Evolutionary conservation across 1,140 invertebrate genomes (phyloP).

Genomic region (Cherax quadricarinatus): DNA sequence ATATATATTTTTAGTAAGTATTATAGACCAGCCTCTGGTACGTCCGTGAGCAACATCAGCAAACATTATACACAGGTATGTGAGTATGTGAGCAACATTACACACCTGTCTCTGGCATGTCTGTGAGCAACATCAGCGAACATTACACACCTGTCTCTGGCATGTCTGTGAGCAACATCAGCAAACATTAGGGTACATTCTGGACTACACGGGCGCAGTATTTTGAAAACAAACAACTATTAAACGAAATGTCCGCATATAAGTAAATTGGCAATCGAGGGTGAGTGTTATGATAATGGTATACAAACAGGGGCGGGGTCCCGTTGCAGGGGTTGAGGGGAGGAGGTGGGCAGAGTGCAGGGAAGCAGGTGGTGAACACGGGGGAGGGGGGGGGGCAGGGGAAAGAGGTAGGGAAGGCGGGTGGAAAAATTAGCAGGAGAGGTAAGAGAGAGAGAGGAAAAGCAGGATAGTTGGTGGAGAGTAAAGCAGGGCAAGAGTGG

Average conservation of each 20-base stretch:
- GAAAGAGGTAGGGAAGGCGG: too few relatives aligned
- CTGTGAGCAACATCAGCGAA: too few relatives aligned
- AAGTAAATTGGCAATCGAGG: not conserved
- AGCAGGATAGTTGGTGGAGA: too few relatives aligned
- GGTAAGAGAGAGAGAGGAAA: too few relatives aligned
- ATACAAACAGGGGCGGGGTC: not conserved
- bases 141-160: not conserved
- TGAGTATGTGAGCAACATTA: not conserved
- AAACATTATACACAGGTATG: too few relatives aligned
- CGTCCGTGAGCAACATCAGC: too few relatives aligned
- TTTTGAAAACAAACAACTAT: not conserved
- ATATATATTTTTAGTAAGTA: not conserved
- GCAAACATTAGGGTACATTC: not conserved
- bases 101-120: too few relatives aligned
- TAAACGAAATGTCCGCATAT: slow-evolving; percentile 4
- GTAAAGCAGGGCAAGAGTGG: too few relatives aligned
- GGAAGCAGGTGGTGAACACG: too few relatives aligned
- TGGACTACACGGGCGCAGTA: not conserved
- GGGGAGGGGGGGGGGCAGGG: too few relatives aligned
- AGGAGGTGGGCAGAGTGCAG: not conserved
- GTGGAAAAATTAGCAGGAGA: too few relatives aligned
- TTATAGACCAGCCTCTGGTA: not conserved
- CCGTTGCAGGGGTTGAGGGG: not conserved
- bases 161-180: not conserved
- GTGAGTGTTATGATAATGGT: slow-evolving; percentile 1